Evolutionary conservation across 2,113 vertebrate genomes (phyloP).

Genomic region (Sylvicapra grimmia): DNA sequence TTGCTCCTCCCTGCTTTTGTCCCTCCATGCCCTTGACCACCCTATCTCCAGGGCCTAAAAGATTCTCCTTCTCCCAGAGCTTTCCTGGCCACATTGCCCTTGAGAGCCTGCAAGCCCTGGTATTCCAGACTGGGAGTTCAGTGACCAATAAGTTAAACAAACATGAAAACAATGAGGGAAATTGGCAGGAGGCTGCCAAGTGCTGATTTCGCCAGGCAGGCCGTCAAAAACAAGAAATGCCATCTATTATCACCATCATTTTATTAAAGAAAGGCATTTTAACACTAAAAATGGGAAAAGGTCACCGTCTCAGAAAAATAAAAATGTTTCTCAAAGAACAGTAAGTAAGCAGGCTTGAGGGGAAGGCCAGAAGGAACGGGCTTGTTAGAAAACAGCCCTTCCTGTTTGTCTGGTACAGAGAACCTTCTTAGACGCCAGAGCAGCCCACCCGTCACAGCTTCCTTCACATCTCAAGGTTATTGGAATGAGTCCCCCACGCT

Average conservation of each 20-base stretch:
- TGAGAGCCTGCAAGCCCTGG: background rate
- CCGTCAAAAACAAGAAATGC: slow-evolving; percentile 18
- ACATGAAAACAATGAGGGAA: slow-evolving; percentile 1
- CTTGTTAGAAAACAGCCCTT: background rate
- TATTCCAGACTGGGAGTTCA: background rate
- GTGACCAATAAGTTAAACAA: background rate
- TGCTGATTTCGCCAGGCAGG: background rate
- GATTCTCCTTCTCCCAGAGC: background rate
- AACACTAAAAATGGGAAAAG: background rate
- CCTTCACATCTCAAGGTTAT: background rate
- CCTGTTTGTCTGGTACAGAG: background rate
- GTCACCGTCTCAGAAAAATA: background rate
- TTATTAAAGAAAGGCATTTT: slow-evolving; percentile 9
- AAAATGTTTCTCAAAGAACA: background rate
- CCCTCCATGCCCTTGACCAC: background rate
- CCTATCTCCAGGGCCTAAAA: background rate
- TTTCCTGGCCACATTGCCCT: background rate
- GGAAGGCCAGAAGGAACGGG: background rate
- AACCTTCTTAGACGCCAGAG: background rate
- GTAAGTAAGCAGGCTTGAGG: background rate
- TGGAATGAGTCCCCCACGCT: background rate
- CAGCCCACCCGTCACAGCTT: fast-evolving
- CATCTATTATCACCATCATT: background rate
- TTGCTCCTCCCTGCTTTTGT: background rate
- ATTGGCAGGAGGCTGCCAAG: background rate